These are phyloP conservation scores for Bruchidius siliquastri DNA, from an alignment of 2,888 invertebrate species.

Conservation along the genomic window DNA sequence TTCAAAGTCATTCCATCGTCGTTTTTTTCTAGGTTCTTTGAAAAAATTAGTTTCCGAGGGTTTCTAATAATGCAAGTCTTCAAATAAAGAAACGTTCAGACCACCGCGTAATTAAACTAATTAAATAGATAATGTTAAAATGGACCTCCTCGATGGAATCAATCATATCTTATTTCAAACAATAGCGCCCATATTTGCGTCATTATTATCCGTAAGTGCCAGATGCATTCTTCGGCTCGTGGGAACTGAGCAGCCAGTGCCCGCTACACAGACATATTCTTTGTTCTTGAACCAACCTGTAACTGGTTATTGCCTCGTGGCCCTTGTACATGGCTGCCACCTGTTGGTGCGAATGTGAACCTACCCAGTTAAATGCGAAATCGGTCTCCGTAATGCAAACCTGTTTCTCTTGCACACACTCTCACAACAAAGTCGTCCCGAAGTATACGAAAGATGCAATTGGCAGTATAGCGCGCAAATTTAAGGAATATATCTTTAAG, in stretches of 20 bases:
- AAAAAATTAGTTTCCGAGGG: no score
- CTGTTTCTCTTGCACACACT: neutral
- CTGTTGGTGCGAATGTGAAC: neutral
- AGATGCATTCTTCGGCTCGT: neutral
- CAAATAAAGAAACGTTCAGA: no score
- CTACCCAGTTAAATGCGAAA: neutral
- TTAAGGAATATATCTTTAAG: neutral
- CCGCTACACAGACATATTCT: neutral
- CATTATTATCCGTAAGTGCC: neutral
- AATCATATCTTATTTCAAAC: neutral
- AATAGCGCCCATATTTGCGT: neutral
- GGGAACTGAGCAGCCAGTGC: neutral
- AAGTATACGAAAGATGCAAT: slow-evolving; percentile 6
- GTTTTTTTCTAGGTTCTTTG: no score
- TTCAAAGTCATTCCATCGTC: no score
- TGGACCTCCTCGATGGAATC: neutral
- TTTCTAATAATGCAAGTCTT: no score
- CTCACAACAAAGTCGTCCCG: neutral
- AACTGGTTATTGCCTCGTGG: neutral
- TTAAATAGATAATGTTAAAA: neutral
- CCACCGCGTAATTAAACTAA: neutral
- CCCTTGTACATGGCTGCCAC: neutral
- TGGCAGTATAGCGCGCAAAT: slow-evolving; percentile 18
- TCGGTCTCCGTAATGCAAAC: neutral
- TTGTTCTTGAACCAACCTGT: neutral